A percentile compares a stretch with the other conserved stretches of the same genome.
Conservation (phyloP, 1,140 invertebrate species). For the Acyrthosiphon pisum region DNA sequence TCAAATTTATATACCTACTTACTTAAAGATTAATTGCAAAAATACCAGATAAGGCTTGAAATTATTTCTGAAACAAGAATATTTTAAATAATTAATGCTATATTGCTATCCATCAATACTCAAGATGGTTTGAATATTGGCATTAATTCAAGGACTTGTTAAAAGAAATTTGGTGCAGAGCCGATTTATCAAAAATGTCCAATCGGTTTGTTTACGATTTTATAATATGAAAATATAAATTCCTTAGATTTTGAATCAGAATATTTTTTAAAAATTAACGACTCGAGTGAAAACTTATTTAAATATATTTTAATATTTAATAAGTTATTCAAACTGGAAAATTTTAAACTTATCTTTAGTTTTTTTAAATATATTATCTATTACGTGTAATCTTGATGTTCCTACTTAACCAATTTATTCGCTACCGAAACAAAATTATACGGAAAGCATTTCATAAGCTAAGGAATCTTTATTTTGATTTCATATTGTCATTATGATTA, state of each 20-base stretch:
- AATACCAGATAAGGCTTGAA: background rate
- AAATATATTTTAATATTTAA: background rate
- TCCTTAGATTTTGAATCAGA: background rate
- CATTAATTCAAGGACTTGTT: background rate
- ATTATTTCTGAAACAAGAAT: background rate
- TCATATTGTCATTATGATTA: background rate
- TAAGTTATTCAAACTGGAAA: background rate
- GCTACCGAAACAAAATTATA: background rate
- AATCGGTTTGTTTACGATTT: slow-evolving; percentile 3
- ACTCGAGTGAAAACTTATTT: background rate
- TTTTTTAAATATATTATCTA: background rate
- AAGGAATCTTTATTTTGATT: background rate
- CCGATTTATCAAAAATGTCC: background rate
- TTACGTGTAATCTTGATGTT: background rate
- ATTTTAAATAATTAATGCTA: too few species aligned
- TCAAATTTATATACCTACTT: too few species aligned
- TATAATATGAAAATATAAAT: background rate
- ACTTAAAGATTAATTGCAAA: background rate
- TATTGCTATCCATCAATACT: background rate
- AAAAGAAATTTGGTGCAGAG: background rate
- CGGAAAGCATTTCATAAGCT: background rate
- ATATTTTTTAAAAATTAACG: background rate
- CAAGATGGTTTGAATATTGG: background rate
- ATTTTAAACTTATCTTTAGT: background rate
- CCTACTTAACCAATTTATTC: background rate